Evolutionary conservation across 1,140 invertebrate species (phyloP), one percentile per base, ranked within the genome.

Genomic region (Colletes gigas): DNA sequence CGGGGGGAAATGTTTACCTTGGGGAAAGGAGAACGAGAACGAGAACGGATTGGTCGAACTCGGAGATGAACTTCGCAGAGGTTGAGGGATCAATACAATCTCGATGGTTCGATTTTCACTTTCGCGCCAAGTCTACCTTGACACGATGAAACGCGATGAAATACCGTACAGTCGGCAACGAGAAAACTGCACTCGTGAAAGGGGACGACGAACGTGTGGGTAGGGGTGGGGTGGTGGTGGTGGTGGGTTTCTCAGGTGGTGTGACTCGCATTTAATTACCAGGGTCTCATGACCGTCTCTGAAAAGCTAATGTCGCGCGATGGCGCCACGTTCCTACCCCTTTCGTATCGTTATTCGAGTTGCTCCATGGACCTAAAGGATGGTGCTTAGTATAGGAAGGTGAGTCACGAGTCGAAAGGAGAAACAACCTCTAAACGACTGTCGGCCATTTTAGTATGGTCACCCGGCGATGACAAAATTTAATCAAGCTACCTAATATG

Each of bases 191-290:
- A 12, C 44, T 63, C 21, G 0, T 9, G 21, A 21, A 50, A 52
- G 44, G 41, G 41, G 50, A 19, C 10, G 8, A 19, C 9, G 4
- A 19, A 0, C 2, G 10, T 55, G 47, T 77, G 47, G 71, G 3
- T 57, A 8, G 8, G 57, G 10, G 9, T 17, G 19, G 17, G 17
- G 17, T 12, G 41, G 17, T 52, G 50, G 14, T 52, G 30, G 12
- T 52, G 50, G 15, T 50, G 50, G 10, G 9, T 50, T 15, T 14
- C 8, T 54, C 41, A n/a, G 47, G 66, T 55, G 50, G 19, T 66
- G 47, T 82, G 44, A 63, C 52, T 71, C 44, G 70, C 41, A 70
- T 83, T 83, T 83, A 83, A 83, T 83, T 82, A 68, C n/a, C 59
- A 1, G 4, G 55, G 67, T 60, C 7, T 12, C 47, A 15, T 67